Evolutionary conservation across 2,113 vertebrate genomes (phyloP).

Genomic region (Ctenomys sociabilis): DNA sequence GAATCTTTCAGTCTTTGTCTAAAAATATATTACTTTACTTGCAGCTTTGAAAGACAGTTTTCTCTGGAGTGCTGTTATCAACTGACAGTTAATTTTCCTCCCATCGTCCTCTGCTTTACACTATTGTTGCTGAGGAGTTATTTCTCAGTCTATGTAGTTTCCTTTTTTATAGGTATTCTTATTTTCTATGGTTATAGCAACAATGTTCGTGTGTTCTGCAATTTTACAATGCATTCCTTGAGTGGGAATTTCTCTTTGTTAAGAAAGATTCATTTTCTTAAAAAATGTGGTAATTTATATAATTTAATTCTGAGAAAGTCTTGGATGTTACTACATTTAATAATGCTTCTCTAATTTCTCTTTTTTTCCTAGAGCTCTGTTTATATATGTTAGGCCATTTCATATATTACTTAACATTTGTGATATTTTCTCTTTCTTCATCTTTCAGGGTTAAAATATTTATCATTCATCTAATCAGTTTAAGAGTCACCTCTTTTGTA

Average conservation of each 20-base stretch:
- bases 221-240: background rate
- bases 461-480: background rate
- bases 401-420: background rate
- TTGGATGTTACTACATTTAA: background rate
- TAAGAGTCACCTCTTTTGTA: background rate
- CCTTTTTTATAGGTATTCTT: background rate
- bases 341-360: background rate
- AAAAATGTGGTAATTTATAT: background rate
- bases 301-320: background rate
- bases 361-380: background rate
- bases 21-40: background rate
- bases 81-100: background rate
- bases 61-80: background rate
- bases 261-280: background rate
- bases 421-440: background rate
- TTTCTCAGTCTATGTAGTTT: background rate
- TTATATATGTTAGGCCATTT: background rate
- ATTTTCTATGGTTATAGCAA: background rate
- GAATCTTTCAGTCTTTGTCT: background rate
- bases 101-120: background rate
- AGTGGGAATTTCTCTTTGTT: background rate
- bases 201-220: background rate
- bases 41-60: background rate
- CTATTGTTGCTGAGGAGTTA: background rate
- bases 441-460: background rate